phyloP scores from a whole-genome alignment of 2,888 invertebrate species.

The Lingula anatina region DNA sequence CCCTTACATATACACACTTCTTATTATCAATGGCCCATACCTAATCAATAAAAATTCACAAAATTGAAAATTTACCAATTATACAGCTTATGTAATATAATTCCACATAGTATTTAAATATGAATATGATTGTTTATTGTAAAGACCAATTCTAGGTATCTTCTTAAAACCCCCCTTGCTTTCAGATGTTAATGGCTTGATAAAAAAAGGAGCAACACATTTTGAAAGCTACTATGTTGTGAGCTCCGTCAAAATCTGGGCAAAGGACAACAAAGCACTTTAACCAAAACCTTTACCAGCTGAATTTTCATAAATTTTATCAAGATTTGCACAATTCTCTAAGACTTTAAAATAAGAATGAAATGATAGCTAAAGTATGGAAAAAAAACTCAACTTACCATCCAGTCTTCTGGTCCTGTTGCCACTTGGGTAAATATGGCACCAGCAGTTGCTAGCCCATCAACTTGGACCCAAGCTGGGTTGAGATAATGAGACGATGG shows the following conservation, averaged over 20 bases:
- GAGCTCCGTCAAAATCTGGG: background rate
- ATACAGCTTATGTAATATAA: background rate
- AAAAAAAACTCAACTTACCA: constrained; percentile 35
- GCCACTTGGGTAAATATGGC: constrained; percentile 39
- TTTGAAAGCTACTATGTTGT: too few species aligned
- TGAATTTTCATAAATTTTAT: too few species aligned
- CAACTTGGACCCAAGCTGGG: constrained; percentile 56
- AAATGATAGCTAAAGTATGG: too few species aligned
- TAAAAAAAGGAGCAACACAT: too few species aligned
- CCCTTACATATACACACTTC: constrained; percentile 54
- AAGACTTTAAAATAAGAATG: too few species aligned
- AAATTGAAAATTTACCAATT: background rate
- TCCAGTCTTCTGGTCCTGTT: constrained; percentile 36
- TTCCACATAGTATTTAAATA: background rate
- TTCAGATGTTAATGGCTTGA: too few species aligned
- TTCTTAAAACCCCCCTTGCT: too few species aligned
- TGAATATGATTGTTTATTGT: background rate
- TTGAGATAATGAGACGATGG: constrained; percentile 49
- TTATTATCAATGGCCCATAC: constrained; percentile 57
- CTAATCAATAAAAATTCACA: constrained; percentile 24
- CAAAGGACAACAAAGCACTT: too few species aligned
- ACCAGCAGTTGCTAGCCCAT: constrained; percentile 28
- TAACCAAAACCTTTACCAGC: too few species aligned
- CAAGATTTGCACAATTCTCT: too few species aligned
- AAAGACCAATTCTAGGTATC: too few species aligned